These are phyloP conservation scores for Luehdorfia chinensis DNA, from an alignment of 1,140 invertebrate genomes.

Conservation along the genomic window DNA sequence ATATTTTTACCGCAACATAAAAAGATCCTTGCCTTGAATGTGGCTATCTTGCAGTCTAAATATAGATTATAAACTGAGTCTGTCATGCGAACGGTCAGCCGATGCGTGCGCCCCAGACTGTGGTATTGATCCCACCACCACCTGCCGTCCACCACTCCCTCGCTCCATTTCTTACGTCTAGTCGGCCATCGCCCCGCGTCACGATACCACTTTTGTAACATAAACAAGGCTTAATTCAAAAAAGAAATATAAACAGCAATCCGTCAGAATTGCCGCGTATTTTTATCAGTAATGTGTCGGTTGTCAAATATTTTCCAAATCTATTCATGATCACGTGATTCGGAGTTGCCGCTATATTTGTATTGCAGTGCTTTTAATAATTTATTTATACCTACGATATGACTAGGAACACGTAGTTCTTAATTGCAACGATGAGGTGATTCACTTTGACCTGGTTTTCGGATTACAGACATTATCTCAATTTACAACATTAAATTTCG, in stretches of 20 bases:
- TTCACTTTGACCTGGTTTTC: constrained; percentile 43
- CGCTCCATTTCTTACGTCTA: constrained; percentile 47
- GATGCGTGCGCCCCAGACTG: constrained; percentile 64
- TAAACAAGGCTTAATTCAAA: constrained; percentile 33
- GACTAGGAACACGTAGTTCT: constrained; percentile 29
- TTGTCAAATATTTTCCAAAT: background rate
- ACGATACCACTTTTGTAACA: constrained; percentile 43
- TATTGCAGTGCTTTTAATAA: no score
- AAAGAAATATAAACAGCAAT: constrained; percentile 26
- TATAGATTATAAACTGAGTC: constrained; percentile 37
- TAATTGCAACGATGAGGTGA: constrained; percentile 48
- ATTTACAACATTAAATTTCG: constrained; percentile 47
- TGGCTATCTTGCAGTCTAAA: constrained; percentile 35
- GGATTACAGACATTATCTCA: constrained; percentile 44
- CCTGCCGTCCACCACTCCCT: constrained; percentile 60
- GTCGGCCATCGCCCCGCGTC: constrained; percentile 63
- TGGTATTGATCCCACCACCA: constrained; percentile 72
- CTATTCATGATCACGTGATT: background rate
- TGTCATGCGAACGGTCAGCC: constrained; percentile 51
- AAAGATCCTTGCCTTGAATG: no score
- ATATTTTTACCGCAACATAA: no score
- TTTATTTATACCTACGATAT: no score
- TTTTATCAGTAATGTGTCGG: constrained; percentile 5
- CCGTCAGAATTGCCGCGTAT: constrained; percentile 26
- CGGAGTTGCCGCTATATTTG: no score